Conservation (phyloP, 2,888 invertebrate species). For the Trichogramma dendrolimi region DNA sequence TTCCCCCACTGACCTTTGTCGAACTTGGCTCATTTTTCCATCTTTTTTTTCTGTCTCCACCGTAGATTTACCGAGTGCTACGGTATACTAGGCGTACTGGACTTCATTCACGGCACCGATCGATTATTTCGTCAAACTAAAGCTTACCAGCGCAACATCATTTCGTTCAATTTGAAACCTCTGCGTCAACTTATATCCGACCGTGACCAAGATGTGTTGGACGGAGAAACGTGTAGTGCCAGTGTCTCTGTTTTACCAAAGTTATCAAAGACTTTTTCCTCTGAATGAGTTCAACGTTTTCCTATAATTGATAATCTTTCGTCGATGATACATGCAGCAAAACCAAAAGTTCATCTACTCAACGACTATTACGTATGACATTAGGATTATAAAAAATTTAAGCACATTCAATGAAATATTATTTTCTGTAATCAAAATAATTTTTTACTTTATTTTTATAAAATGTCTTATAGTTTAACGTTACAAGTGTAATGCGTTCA, state of each 20-base stretch:
- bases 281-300: too few relatives aligned
- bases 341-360: too few relatives aligned
- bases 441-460: neutral
- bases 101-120: constrained; percentile 80
- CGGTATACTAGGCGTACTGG: constrained; percentile 76
- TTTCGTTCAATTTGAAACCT: constrained; percentile 66
- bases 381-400: too few relatives aligned
- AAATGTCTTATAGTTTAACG: too few relatives aligned
- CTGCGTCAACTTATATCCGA: constrained; percentile 68
- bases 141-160: constrained; percentile 68
- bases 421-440: neutral
- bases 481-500: too few relatives aligned
- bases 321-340: too few relatives aligned
- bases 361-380: too few relatives aligned
- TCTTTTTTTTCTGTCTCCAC: constrained; percentile 8
- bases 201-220: constrained; percentile 27
- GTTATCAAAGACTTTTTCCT: too few relatives aligned
- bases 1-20: neutral
- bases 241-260: too few relatives aligned
- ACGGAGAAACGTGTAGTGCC: neutral
- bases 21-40: neutral
- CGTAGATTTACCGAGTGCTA: constrained; percentile 78
- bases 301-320: too few relatives aligned
- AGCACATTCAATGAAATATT: neutral
- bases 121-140: constrained; percentile 68